Conservation (phyloP, 2,113 vertebrate genomes). For the Mus pahari region DNA sequence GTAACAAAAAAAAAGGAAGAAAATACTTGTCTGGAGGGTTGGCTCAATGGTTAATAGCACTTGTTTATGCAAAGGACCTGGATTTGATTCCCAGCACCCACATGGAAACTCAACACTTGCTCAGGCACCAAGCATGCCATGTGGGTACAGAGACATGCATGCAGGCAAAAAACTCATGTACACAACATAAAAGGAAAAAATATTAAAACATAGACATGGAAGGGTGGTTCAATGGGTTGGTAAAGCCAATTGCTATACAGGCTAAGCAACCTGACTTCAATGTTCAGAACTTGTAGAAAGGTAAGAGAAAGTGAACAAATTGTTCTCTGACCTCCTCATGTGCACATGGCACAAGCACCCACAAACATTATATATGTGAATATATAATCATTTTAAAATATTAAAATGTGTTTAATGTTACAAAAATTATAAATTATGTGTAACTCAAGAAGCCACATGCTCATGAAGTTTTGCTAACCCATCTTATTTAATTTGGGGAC, state of each 20-base stretch:
- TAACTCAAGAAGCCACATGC: neutral
- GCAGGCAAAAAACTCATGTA: neutral
- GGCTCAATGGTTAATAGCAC: neutral
- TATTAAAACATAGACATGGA: neutral
- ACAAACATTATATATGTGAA: neutral
- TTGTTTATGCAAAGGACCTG: neutral
- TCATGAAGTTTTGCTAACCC: slow-evolving; percentile 35
- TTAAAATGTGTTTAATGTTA: slow-evolving; percentile 18
- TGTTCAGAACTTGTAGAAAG: neutral
- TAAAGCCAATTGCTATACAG: neutral
- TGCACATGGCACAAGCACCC: neutral
- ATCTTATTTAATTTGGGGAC: slow-evolving; percentile 52
- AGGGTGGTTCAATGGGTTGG: neutral
- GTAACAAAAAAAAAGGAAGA: neutral
- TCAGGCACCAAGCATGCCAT: neutral
- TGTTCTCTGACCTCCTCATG: neutral
- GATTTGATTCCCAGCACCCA: neutral
- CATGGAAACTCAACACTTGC: neutral
- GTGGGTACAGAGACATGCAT: neutral
- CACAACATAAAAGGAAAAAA: neutral
- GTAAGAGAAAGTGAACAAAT: neutral
- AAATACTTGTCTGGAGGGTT: neutral
- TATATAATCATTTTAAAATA: neutral
- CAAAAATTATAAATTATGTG: slow-evolving; percentile 6
- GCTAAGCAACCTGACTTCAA: neutral